Percentiles rank a stretch among this genome's conserved stretches.
phyloP scores from a whole-genome alignment of 2,797 vertebrate species.

The Coluber constrictor region DNA sequence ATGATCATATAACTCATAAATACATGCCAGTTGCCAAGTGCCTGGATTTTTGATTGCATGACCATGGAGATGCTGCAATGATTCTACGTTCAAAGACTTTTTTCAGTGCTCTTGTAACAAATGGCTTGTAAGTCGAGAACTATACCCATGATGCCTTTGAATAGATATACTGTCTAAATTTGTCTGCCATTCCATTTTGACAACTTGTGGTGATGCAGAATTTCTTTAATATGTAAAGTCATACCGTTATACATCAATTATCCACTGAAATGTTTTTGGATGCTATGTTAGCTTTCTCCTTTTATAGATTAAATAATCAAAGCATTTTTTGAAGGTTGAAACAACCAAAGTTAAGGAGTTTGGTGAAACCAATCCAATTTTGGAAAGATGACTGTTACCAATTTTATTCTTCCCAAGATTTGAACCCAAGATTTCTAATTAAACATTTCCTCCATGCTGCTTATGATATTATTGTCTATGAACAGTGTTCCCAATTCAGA shows the following conservation, averaged over 20 bases:
- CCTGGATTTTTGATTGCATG: not conserved
- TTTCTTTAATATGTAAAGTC: not conserved
- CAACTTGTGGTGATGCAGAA: not conserved
- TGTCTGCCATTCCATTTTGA: not conserved
- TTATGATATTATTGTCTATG: not conserved
- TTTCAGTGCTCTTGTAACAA: not conserved
- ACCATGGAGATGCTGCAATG: not conserved
- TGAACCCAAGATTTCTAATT: not conserved
- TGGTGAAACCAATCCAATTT: not conserved
- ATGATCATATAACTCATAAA: not conserved
- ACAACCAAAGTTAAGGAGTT: not conserved
- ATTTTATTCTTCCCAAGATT: not conserved
- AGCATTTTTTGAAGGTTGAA: not conserved
- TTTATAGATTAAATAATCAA: not conserved
- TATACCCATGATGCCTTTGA: not conserved
- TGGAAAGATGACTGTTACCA: not conserved
- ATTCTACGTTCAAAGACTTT: not conserved
- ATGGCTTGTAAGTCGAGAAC: not conserved
- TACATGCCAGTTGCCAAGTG: not conserved
- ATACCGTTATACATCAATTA: not conserved
- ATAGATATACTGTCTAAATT: not conserved
- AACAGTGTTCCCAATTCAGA: not conserved
- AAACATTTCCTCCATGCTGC: not conserved
- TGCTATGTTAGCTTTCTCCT: not conserved
- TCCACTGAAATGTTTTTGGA: not conserved